Percentiles rank a stretch among this genome's conserved stretches.
Evolutionary conservation across 2,888 invertebrate species (phyloP).

Genomic region (Rutpela maculata): DNA sequence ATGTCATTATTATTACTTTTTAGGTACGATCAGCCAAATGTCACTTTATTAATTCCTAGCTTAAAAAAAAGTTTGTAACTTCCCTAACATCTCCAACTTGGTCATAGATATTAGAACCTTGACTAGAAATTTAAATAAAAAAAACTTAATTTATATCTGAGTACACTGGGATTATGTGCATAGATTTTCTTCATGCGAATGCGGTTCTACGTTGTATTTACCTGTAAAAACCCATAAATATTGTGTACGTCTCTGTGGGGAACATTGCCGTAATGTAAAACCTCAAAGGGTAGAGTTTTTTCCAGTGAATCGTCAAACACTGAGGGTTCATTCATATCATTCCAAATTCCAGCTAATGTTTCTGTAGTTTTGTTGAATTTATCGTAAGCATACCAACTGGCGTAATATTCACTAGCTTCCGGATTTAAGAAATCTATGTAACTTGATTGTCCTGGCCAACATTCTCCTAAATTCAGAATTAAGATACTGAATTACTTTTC

Average conservation of each 20-base stretch:
- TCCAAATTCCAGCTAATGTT: slow-evolving; percentile 91
- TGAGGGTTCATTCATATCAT: slow-evolving; percentile 99
- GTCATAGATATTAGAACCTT: no score
- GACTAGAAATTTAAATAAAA: no score
- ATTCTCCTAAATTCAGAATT: slow-evolving; percentile 76
- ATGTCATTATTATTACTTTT: no score
- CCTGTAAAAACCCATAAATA: slow-evolving; percentile 84
- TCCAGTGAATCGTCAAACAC: slow-evolving; percentile 86
- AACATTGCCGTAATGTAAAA: slow-evolving; percentile 86
- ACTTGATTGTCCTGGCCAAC: slow-evolving; percentile 96
- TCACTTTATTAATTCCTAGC: no score
- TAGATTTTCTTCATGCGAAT: no score
- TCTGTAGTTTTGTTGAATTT: slow-evolving; percentile 75
- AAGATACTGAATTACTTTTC: not conserved
- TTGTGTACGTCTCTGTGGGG: slow-evolving; percentile 96
- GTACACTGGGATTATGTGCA: no score
- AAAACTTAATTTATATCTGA: no score
- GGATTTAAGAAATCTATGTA: slow-evolving; percentile 96
- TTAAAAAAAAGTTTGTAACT: no score
- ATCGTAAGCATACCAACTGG: slow-evolving; percentile 75
- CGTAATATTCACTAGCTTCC: slow-evolving; percentile 86
- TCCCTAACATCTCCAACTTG: no score
- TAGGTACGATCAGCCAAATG: no score
- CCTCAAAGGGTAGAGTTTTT: slow-evolving; percentile 95
- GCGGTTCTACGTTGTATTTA: slow-evolving; percentile 22